A percentile compares a stretch with the other conserved stretches of the same genome.
Conservation (phyloP, 2,888 invertebrate species). For the Drosophila subquinaria region DNA sequence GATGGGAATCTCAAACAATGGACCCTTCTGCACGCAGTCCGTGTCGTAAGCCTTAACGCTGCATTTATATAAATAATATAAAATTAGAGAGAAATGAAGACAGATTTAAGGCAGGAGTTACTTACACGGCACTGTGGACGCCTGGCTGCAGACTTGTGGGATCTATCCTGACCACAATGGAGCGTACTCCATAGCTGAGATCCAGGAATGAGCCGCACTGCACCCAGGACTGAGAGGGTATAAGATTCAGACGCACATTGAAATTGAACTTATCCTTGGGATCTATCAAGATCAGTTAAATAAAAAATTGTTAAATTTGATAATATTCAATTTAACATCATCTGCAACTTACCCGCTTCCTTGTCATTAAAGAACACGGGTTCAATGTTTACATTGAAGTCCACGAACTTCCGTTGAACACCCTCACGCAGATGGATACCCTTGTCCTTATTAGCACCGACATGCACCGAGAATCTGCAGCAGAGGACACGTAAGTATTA, state of each 20-base stretch:
- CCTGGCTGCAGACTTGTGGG: constrained; percentile 91
- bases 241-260: constrained; percentile 91
- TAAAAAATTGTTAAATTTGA: neutral
- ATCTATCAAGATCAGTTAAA: constrained; percentile 82
- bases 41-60: constrained; percentile 95
- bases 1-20: constrained; percentile 95
- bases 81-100: neutral
- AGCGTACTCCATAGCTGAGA: constrained; percentile 91
- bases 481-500: neutral
- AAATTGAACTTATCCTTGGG: constrained; percentile 92
- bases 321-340: neutral
- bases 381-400: constrained; percentile 92
- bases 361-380: constrained; percentile 92
- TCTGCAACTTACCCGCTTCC: constrained; percentile 86
- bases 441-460: constrained; percentile 89
- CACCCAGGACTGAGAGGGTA: constrained; percentile 92
- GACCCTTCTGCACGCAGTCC: constrained; percentile 92
- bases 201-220: constrained; percentile 93
- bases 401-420: constrained; percentile 88
- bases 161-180: constrained; percentile 91
- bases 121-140: constrained; percentile 92
- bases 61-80: constrained; percentile 17
- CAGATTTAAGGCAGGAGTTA: neutral
- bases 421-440: constrained; percentile 95
- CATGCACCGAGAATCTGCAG: constrained; percentile 88